Evolutionary conservation across 2,113 vertebrate genomes (phyloP).

Genomic region (Lagenorhynchus albirostris): DNA sequence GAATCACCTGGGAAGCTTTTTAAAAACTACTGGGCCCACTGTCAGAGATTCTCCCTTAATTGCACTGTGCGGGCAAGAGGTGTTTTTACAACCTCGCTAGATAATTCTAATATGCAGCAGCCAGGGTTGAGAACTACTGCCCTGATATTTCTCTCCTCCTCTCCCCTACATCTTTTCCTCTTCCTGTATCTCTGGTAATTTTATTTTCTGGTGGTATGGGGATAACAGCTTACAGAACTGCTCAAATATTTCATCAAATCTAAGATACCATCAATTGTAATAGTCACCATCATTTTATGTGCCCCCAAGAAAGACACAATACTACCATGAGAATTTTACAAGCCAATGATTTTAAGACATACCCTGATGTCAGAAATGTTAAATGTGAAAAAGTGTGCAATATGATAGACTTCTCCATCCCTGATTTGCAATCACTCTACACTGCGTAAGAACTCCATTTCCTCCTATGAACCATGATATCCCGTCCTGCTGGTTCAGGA

Average conservation of each 20-base stretch:
- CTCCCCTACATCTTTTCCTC: background rate
- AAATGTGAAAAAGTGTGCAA: background rate
- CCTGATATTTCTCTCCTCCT: background rate
- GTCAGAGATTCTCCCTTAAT: background rate
- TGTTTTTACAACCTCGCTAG: background rate
- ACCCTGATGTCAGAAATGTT: constrained; percentile 11
- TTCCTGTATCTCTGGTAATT: background rate
- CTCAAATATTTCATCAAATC: background rate
- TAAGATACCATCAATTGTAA: constrained; percentile 34
- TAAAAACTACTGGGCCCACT: background rate
- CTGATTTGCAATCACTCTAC: background rate
- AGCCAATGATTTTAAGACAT: constrained; percentile 5
- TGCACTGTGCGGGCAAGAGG: background rate
- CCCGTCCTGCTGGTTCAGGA: background rate
- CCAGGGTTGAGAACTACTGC: background rate
- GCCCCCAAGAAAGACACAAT: constrained; percentile 31
- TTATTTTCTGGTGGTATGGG: background rate
- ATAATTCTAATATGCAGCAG: background rate
- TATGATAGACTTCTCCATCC: background rate
- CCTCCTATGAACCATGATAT: background rate
- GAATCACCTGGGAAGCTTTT: background rate
- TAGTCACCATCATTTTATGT: background rate
- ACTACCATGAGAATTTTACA: background rate
- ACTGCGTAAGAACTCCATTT: background rate
- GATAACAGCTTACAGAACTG: background rate